Evolutionary conservation across 2,888 invertebrate genomes (phyloP).

Genomic region (Eupithecia inturbata): DNA sequence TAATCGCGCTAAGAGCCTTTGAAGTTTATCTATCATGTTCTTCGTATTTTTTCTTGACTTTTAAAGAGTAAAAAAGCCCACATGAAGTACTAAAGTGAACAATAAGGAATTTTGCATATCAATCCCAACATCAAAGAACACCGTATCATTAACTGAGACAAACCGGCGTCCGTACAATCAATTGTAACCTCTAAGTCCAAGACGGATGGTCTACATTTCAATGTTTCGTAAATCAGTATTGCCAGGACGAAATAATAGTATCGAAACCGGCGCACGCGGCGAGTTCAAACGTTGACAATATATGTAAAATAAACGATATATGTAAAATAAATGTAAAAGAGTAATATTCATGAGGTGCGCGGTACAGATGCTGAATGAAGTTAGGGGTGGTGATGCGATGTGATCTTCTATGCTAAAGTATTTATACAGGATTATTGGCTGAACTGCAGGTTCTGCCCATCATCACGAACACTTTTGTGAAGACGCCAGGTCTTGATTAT

Average conservation of each 20-base stretch:
- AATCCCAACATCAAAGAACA: conserved; percentile 74
- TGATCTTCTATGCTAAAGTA: not conserved
- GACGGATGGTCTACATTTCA: conserved; percentile 32
- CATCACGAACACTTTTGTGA: no score
- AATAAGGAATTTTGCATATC: conserved; percentile 76
- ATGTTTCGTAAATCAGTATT: conserved; percentile 36
- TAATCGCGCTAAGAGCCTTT: conserved; percentile 12
- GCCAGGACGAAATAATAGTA: conserved; percentile 47
- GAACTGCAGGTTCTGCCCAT: no score
- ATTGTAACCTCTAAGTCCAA: conserved; percentile 22
- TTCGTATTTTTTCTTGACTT: conserved; percentile 22
- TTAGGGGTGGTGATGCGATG: conserved; percentile 23
- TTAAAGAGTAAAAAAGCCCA: conserved; percentile 17
- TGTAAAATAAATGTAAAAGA: conserved; percentile 70
- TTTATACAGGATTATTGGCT: no score
- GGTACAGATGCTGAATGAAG: conserved; percentile 58
- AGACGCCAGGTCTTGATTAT: no score
- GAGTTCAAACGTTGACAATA: conserved; percentile 69
- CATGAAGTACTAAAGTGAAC: conserved; percentile 52
- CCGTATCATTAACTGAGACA: conserved; percentile 69
- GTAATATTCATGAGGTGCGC: conserved; percentile 72
- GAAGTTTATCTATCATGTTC: conserved; percentile 38
- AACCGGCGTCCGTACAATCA: conserved; percentile 42
- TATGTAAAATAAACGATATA: conserved; percentile 70
- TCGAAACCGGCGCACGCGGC: conserved; percentile 64